Conservation (phyloP, 2,888 invertebrate species). For the Polydrusus pterygomalis region DNA sequence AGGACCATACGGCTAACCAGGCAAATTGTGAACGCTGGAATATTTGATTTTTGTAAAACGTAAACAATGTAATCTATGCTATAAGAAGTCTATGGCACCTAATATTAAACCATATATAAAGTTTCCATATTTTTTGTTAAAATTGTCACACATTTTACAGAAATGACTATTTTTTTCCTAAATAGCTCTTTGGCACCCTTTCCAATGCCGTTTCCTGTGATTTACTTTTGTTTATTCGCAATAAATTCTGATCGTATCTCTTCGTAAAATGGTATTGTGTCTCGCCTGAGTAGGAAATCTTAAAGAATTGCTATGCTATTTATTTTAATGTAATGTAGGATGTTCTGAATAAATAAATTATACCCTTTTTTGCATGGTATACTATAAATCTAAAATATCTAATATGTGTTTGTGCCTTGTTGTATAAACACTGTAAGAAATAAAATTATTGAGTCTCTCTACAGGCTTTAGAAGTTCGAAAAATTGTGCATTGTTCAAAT, state of each 20-base stretch:
- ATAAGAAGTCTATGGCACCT: too few species aligned
- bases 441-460: too few species aligned
- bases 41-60: too few species aligned
- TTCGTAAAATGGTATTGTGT: constrained; percentile 56
- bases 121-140: constrained; percentile 17
- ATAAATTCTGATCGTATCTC: constrained; percentile 58
- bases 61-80: too few species aligned
- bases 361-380: background rate
- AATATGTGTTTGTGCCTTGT: too few species aligned
- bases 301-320: constrained; percentile 57
- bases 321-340: constrained; percentile 30
- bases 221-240: constrained; percentile 52
- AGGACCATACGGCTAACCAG: too few species aligned
- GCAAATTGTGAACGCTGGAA: too few species aligned
- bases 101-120: background rate
- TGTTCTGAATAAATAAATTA: constrained; percentile 12
- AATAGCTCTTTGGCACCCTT: constrained; percentile 39
- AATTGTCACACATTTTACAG: constrained; percentile 27
- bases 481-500: too few species aligned
- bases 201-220: constrained; percentile 42
- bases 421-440: too few species aligned
- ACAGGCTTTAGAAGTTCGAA: too few species aligned
- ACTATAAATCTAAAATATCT: too few species aligned
- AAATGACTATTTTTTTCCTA: constrained; percentile 24
- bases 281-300: constrained; percentile 48